Evolutionary conservation across 2,797 vertebrate genomes (phyloP).

Genomic region (Chelmon rostratus): DNA sequence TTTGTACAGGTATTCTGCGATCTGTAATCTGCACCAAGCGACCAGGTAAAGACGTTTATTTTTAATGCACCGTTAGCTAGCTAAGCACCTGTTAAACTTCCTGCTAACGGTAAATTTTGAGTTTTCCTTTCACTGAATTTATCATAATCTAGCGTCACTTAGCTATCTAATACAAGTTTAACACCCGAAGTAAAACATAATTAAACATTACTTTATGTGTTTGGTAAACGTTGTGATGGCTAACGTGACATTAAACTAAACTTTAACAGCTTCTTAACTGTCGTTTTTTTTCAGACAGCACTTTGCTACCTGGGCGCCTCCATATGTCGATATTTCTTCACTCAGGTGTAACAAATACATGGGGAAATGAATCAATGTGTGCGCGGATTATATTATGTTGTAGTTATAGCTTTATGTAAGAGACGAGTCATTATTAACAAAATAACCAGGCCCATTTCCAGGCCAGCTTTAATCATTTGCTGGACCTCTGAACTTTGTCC

Average conservation of each 20-base stretch:
- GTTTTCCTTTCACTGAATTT: not conserved
- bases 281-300: not conserved
- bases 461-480: constrained; percentile 70
- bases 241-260: not conserved
- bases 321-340: not conserved
- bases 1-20: constrained; percentile 32
- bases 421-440: not conserved
- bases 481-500: constrained; percentile 76
- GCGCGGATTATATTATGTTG: not conserved
- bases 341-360: not conserved
- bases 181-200: not conserved
- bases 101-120: not conserved
- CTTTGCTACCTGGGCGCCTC: not conserved
- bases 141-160: no score
- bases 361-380: not conserved
- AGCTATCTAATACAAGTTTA: not conserved
- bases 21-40: constrained; percentile 26
- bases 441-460: constrained; percentile 6
- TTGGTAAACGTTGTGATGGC: not conserved
- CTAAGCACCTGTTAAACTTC: not conserved
- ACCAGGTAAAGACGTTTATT: constrained; percentile 55
- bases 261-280: no score
- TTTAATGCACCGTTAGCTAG: not conserved
- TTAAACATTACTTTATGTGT: not conserved
- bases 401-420: not conserved